Conservation (phyloP, 2,113 vertebrate species). For the Corvus moneduloides region DNA sequence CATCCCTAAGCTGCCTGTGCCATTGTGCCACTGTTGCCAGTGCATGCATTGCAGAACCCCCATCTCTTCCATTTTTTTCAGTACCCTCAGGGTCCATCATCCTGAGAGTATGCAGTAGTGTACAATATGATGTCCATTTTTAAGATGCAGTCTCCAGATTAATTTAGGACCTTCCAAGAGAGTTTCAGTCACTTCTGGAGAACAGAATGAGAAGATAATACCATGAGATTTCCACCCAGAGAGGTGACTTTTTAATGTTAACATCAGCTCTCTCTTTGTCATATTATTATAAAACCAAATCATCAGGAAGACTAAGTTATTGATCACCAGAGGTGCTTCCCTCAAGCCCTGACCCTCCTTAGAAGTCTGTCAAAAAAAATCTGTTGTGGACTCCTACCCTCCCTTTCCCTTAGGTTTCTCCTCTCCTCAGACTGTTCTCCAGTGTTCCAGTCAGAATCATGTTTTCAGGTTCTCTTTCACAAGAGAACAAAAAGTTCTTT, state of each 20-base stretch:
- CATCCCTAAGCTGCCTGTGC: background rate
- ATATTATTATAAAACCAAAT: background rate
- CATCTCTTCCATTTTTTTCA: background rate
- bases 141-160: background rate
- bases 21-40: background rate
- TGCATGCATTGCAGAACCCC: background rate
- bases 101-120: background rate
- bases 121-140: background rate
- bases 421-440: background rate
- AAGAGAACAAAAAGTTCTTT: background rate
- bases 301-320: background rate
- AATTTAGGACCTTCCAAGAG: background rate
- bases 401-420: accelerated
- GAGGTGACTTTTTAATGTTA: background rate
- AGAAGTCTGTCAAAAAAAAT: background rate
- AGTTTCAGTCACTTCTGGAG: background rate
- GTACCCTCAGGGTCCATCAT: background rate
- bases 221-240: background rate
- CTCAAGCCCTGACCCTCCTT: background rate
- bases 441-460: background rate
- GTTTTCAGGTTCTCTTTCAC: background rate
- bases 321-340: background rate
- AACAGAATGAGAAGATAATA: background rate
- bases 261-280: background rate
- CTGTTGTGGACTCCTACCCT: background rate